A percentile compares a stretch with the other conserved stretches of the same genome.
These are phyloP conservation scores for Coluber constrictor DNA, from an alignment of 2,797 vertebrate genomes.

Conservation along the genomic window DNA sequence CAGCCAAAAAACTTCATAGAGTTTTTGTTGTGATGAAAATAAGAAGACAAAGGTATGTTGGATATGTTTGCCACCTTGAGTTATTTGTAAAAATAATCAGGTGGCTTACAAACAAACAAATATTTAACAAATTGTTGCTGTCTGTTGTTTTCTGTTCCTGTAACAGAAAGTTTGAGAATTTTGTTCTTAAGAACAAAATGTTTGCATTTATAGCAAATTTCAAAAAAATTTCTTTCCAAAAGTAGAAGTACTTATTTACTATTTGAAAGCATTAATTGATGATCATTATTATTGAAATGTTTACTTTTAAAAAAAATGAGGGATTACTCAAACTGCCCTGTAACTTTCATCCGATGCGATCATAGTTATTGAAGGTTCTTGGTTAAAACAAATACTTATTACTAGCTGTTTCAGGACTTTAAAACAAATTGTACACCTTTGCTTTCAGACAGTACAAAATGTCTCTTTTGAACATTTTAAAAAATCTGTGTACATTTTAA, in stretches of 20 bases:
- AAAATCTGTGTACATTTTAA: slow-evolving; percentile 47
- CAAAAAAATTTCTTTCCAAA: slow-evolving; percentile 14
- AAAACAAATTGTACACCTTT: slow-evolving; percentile 16
- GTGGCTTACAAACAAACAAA: not conserved
- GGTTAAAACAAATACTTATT: not conserved
- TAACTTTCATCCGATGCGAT: not conserved
- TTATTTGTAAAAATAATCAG: not conserved
- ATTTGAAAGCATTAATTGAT: slow-evolving; percentile 39
- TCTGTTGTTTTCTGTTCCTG: not conserved
- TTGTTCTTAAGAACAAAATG: not conserved
- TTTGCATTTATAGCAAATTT: not conserved
- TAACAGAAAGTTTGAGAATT: not conserved
- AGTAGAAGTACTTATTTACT: slow-evolving; percentile 30
- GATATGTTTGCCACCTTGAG: too few relatives aligned
- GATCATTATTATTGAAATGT: slow-evolving; percentile 37
- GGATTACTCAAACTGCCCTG: not conserved
- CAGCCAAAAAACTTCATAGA: not conserved
- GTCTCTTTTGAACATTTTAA: slow-evolving; percentile 42
- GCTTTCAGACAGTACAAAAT: not conserved
- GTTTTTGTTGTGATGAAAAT: not conserved
- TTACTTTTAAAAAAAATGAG: slow-evolving; percentile 46
- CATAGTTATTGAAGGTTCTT: not conserved
- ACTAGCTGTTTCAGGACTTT: not conserved
- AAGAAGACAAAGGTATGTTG: not conserved
- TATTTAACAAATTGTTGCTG: slow-evolving; percentile 5